phyloP scores from a whole-genome alignment of 2,797 vertebrate genomes.

The Clamator glandarius region DNA sequence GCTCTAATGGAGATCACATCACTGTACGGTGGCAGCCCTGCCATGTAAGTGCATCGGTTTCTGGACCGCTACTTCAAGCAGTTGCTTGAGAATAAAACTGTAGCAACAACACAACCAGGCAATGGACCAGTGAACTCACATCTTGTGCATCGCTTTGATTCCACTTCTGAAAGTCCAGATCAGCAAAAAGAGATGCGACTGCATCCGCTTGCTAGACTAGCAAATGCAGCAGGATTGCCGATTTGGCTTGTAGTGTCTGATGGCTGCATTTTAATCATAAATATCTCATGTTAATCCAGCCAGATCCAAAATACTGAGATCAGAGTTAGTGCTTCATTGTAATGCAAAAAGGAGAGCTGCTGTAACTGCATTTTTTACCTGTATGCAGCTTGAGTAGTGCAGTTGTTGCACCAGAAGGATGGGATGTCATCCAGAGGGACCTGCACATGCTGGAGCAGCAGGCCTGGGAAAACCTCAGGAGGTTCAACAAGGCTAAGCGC shows the following conservation, averaged over 20 bases:
- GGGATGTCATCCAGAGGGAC: too few species aligned
- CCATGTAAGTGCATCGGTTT: background rate
- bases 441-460: too few species aligned
- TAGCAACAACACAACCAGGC: background rate
- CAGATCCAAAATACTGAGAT: rapidly evolving
- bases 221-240: background rate
- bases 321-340: rapidly evolving
- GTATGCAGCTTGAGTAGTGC: too few species aligned
- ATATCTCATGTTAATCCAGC: background rate
- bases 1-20: rapidly evolving
- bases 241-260: background rate
- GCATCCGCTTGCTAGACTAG: too few species aligned
- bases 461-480: too few species aligned
- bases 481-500: too few species aligned
- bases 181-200: rapidly evolving
- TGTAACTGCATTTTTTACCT: rapidly evolving
- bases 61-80: background rate
- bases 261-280: background rate
- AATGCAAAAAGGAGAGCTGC: too few species aligned
- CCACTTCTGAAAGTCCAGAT: background rate
- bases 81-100: background rate
- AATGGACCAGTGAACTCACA: rapidly evolving
- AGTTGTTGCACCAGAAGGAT: too few species aligned
- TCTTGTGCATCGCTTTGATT: background rate
- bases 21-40: rapidly evolving